Evolutionary conservation across 2,113 vertebrate genomes (phyloP), one percentile per base, ranked within the genome.

Genomic region (Amazona vittata): DNA sequence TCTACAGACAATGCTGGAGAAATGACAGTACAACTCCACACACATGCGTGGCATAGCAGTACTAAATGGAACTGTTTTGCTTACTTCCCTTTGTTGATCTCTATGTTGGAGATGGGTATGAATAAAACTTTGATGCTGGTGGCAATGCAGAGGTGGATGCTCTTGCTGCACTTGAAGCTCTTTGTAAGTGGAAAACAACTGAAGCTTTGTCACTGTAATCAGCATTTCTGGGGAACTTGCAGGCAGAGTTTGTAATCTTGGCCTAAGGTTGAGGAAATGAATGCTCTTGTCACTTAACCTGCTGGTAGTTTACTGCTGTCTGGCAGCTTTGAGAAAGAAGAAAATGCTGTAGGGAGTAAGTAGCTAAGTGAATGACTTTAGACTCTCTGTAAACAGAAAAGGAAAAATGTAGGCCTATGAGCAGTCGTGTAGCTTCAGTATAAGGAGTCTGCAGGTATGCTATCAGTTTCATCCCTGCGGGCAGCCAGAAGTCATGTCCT

Each of bases 331-430:
- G 52, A 91, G 81, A 57, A 91, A n/a, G 55, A 41, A 91, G 41
- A 82, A 91, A 85, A 77, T 79, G 50, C 26, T 65, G 25, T 25
- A 85, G 47, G 37, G 71, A 77, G 28, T 60, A 83, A 77, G 28
- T 60, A 83, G n/a, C 31, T 73, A 90, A 80, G 15, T 76, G 52
- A 35, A 41, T 77, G 69, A 33, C 47, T 86, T 86, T 62, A 76
- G 47, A 69, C 43, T 50, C 43, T 67, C 46, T 82, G 57, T 52
- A 77, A 95, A 70, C 24, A 93, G 74, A 65, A 91, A 86, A 69
- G 16, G 16, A 85, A 82, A 95, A 93, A 57, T 4, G 37, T 11
- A 87, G 17, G 8, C 12, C 8, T 94, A 65, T 6, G 2, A 60
- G 37, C 9, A 52, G 31, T 76, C 10, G 37, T 73, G 4, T 47